A percentile compares a stretch with the other conserved stretches of the same genome.
These are phyloP conservation scores for Nestor notabilis DNA, from an alignment of 2,113 vertebrate species.

Conservation along the genomic window DNA sequence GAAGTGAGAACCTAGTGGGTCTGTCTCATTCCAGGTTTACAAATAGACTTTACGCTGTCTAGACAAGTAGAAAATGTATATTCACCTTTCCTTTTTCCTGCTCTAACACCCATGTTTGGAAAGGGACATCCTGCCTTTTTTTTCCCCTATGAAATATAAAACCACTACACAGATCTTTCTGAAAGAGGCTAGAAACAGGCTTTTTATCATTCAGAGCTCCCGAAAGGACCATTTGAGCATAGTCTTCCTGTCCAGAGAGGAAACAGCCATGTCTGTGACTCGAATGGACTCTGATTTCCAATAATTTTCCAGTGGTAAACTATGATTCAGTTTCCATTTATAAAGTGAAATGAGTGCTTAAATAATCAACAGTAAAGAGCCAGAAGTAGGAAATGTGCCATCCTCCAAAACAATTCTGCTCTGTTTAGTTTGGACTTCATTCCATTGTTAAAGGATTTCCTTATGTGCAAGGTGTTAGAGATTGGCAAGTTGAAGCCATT, in stretches of 20 bases:
- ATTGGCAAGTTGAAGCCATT: slow-evolving; percentile 17
- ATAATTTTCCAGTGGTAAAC: slow-evolving; percentile 78
- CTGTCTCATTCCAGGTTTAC: slow-evolving; percentile 31
- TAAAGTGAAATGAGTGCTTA: slow-evolving; percentile 74
- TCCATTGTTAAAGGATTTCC: slow-evolving; percentile 79
- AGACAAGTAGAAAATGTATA: slow-evolving; percentile 68
- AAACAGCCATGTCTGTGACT: slow-evolving; percentile 76
- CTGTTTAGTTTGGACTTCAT: slow-evolving; percentile 74
- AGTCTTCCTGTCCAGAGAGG: slow-evolving; percentile 79
- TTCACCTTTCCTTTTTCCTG: slow-evolving; percentile 76
- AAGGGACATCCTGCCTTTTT: slow-evolving; percentile 72
- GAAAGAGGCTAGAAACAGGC: slow-evolving; percentile 38
- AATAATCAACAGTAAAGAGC: slow-evolving; percentile 68
- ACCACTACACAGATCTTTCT: slow-evolving; percentile 52
- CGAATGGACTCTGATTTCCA: slow-evolving; percentile 69
- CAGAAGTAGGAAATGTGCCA: slow-evolving; percentile 76
- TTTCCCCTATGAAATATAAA: slow-evolving; percentile 43
- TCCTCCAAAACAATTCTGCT: slow-evolving; percentile 74
- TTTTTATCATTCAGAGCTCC: slow-evolving; percentile 75
- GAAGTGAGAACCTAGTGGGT: neutral
- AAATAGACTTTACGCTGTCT: slow-evolving; percentile 54
- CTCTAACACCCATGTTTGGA: slow-evolving; percentile 73
- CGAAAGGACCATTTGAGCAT: slow-evolving; percentile 65
- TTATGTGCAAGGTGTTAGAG: slow-evolving; percentile 71
- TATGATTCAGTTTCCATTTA: slow-evolving; percentile 82